phyloP scores from a whole-genome alignment of 2,113 vertebrate genomes.

The Coptodon rendalli region DNA sequence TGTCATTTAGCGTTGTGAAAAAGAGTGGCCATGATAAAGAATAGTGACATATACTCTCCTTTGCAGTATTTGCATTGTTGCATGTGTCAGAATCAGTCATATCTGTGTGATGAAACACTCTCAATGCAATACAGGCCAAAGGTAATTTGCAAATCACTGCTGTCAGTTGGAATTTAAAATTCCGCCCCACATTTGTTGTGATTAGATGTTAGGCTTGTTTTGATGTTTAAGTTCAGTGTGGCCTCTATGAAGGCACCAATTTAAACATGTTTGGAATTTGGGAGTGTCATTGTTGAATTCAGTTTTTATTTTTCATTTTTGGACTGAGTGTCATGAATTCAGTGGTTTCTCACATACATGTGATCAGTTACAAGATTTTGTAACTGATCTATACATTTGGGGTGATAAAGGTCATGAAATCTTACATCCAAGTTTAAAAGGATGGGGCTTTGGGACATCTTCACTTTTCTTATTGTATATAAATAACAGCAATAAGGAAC shows the following conservation, averaged over 20 bases:
- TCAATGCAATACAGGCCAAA: background rate
- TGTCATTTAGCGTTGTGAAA: background rate
- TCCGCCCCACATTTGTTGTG: background rate
- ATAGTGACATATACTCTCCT: background rate
- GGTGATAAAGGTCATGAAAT: background rate
- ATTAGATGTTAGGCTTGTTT: background rate
- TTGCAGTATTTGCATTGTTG: background rate
- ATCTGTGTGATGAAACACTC: background rate
- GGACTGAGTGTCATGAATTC: background rate
- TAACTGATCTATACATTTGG: background rate
- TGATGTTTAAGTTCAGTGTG: background rate
- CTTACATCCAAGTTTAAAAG: background rate
- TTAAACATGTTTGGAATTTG: conserved; percentile 1
- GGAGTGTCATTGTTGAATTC: background rate
- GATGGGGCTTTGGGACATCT: background rate
- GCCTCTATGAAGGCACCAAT: background rate
- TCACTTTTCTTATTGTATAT: background rate
- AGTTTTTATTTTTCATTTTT: background rate
- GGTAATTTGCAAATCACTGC: background rate
- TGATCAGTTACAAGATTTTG: background rate
- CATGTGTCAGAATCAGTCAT: background rate
- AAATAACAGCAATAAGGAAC: background rate
- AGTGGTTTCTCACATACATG: background rate
- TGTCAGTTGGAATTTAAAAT: background rate
- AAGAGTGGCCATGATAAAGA: background rate